Percentiles rank a stretch among this genome's conserved stretches.
phyloP scores from a whole-genome alignment of 2,888 invertebrate genomes.

The Rhamphomyia laevipes region DNA sequence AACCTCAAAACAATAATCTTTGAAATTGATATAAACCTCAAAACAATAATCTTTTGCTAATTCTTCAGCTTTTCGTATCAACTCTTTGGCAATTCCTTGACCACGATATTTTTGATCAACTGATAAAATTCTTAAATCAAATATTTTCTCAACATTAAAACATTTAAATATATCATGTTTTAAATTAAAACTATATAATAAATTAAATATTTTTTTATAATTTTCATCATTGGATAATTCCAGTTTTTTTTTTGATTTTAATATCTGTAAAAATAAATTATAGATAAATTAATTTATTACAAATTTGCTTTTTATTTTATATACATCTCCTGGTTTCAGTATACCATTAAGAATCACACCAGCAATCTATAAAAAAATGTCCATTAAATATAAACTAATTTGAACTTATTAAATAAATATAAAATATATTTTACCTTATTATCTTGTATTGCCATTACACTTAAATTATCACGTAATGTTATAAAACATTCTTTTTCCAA shows the following conservation, averaged over 20 bases:
- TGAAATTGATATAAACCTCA: constrained; percentile 51
- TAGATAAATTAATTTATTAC: too few relatives aligned
- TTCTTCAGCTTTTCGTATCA: constrained; percentile 54
- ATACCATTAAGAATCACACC: constrained; percentile 72
- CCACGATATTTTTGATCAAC: constrained; percentile 58
- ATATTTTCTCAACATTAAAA: constrained; percentile 55
- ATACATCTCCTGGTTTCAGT: constrained; percentile 52
- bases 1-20: constrained; percentile 57
- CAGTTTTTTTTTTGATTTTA: constrained; percentile 44
- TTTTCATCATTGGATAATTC: constrained; percentile 50
- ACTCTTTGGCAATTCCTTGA: constrained; percentile 58
- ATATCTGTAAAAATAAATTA: too few relatives aligned
- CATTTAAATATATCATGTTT: constrained; percentile 55
- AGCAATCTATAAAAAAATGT: constrained; percentile 49
- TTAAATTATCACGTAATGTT: constrained; percentile 63
- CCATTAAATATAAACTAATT: neutral
- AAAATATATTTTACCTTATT: constrained; percentile 42
- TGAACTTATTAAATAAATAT: neutral
- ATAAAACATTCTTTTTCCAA: constrained; percentile 59
- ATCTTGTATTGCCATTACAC: constrained; percentile 53
- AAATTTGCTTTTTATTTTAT: too few relatives aligned
- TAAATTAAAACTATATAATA: constrained; percentile 58
- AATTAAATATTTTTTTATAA: constrained; percentile 66
- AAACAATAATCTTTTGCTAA: constrained; percentile 54
- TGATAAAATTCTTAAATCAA: constrained; percentile 71